Base-by-base conservation (phyloP, 1,140 invertebrate genomes). In the Drosophila gunungcola region DNA sequence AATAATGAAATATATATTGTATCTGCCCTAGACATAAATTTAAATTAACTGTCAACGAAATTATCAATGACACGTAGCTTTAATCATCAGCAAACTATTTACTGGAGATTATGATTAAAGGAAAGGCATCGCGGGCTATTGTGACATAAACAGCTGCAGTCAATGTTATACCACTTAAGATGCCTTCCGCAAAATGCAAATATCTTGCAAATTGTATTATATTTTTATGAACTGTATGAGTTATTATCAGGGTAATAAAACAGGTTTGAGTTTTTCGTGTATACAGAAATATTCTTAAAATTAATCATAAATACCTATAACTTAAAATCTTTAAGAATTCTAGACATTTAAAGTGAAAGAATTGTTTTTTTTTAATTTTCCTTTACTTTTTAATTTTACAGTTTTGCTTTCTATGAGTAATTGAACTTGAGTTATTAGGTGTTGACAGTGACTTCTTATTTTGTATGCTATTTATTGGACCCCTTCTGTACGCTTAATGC, bases 1-100 rank as follows among this genome's bases (percentile, higher is more conserved):
- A 85, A 80, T 80, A 85, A 51, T 78, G 48, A 48, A 81, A 80
- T 73, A 84, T 70, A 72, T 78, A 76, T 74, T 69, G 52, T 62
- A 36, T 25, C 76, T 77, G 79, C 84, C 83, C 84, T 83, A 88
- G 83, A 88, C 84, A 88, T 84, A 80, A 89, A 88, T 88, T 84
- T 61, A 80, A 84, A 88, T 88, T 76, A 76, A 75, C 75, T 86
- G 83, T 86, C 82, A 76, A 86, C 82, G 48, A 68, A 84, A 76
- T 77, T 79, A 63, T 82, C 82, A 85, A 80, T 85, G 82, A 62
- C 79, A 76, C 43, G 45, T 73, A 46, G 72, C 67, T 65, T 58
- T 67, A 81, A 82, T 81, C 79, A 62, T 63, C 78, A 58, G 55
- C 45, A n/a, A 58, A 48, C 65, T 49, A 57, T 52, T 42, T 53